These are phyloP conservation scores for Thalassophryne amazonica DNA, from an alignment of 2,797 vertebrate species.

Conservation along the genomic window DNA sequence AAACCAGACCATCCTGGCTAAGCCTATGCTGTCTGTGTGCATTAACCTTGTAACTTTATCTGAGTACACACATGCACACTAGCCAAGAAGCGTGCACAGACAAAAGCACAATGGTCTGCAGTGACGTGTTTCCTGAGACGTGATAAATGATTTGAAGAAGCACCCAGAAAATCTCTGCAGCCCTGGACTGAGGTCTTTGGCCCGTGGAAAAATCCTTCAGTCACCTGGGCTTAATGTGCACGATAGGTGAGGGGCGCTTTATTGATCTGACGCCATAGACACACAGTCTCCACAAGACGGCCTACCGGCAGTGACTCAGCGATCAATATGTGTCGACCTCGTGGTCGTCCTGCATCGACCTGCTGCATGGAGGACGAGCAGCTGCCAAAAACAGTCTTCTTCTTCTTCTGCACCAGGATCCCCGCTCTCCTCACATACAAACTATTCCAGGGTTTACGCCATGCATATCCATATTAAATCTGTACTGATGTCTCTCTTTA, in stretches of 20 bases:
- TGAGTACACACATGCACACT: background rate
- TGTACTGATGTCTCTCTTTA: background rate
- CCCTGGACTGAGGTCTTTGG: slow-evolving; percentile 3
- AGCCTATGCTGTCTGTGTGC: too few relatives aligned
- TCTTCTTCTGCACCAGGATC: background rate
- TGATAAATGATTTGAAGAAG: slow-evolving; percentile 14
- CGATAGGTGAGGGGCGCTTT: slow-evolving; percentile 24
- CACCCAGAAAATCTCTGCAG: slow-evolving; percentile 6
- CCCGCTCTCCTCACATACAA: slow-evolving; percentile 1
- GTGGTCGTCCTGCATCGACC: slow-evolving; percentile 40
- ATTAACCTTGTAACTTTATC: background rate
- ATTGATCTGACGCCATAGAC: slow-evolving; percentile 53
- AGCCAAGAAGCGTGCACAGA: background rate
- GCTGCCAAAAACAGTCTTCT: slow-evolving; percentile 23
- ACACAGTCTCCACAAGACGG: slow-evolving; percentile 33
- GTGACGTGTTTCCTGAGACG: slow-evolving; percentile 8
- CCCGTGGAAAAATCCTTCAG: slow-evolving; percentile 22
- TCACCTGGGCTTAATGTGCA: slow-evolving; percentile 38
- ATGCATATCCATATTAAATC: background rate
- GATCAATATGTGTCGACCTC: slow-evolving; percentile 39
- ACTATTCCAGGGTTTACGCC: background rate
- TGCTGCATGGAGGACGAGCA: slow-evolving; percentile 23
- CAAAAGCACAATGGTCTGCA: background rate
- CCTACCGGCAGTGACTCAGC: slow-evolving; percentile 52
- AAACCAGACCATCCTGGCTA: too few relatives aligned